Base-by-base conservation (phyloP, 2,797 vertebrate genomes). In the Mormyrops attenuatus region DNA sequence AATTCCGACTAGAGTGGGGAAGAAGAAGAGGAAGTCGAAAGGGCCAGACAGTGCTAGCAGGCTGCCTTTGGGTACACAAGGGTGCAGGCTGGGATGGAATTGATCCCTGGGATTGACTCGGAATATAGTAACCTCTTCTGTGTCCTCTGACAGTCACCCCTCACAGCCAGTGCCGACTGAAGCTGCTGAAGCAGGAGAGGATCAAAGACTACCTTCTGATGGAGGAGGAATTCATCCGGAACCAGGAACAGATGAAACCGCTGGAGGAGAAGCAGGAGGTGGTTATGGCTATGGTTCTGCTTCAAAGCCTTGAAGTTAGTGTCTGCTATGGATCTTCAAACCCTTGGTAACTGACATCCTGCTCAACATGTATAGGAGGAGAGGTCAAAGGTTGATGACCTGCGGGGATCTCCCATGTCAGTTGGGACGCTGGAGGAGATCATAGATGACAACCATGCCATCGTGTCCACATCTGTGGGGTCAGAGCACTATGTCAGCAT, bases 211-310 rank as follows among this genome's bases (percentile, higher is more conserved):
- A 99, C 9, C 96, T 99, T 22, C 94, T 99, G 90, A 99, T 99
- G 99, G 99, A 99, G 91, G 98, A 99, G 92, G 98, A 99, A 91
- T 99, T 99, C 92, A 99, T 99, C 93, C 96, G 99, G 92, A 99
- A 99, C 93, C 99, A 99, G 95, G 98, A 99, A 92, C 98, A 99
- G 92, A 99, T 99, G 98, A 99, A 99, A 92, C 99, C 99, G 17
- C 94, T 99, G 91, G 99, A 99, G 94, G 99, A 99, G 94, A 99
- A 99, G 91, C 99, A 99, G 92, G 99, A 99, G 97, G 98, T 99
- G 90, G 41, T 26, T 26, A 55, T 60, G 30, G 44, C 3, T 30
- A 17, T 30, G 5, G 60, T 60, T 87, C 85, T 57, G 17, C n/a
- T 41, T 57, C 22, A 53, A 52, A 30, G 49, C 22, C 22, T 47